phyloP scores from a whole-genome alignment of 1,140 invertebrate genomes.

The Dinothrombium tinctorium region DNA sequence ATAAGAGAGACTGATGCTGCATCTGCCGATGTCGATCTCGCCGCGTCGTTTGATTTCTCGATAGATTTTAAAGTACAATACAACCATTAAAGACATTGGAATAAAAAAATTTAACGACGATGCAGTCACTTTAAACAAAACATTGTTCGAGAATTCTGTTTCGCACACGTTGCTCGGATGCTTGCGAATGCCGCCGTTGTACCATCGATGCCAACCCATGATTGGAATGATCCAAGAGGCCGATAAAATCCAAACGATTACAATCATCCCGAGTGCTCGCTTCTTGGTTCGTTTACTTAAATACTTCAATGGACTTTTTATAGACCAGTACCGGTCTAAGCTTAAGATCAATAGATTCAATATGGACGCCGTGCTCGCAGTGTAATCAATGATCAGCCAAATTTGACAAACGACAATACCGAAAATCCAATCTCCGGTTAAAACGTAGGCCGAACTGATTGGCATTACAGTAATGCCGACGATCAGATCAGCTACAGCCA shows the following conservation, averaged over 20 bases:
- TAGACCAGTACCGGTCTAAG: conserved; percentile 28
- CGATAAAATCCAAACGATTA: conserved; percentile 27
- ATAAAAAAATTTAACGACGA: conserved; percentile 32
- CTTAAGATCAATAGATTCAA: conserved; percentile 31
- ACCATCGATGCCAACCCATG: conserved; percentile 24
- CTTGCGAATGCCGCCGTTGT: conserved; percentile 13
- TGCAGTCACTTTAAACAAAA: conserved; percentile 27
- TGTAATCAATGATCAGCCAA: conserved; percentile 32
- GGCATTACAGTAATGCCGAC: conserved; percentile 38
- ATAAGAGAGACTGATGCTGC: too few species aligned
- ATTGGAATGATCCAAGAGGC: conserved; percentile 29
- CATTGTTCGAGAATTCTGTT: conserved; percentile 30
- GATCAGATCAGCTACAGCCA: conserved; percentile 36
- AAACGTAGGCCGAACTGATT: conserved; percentile 32
- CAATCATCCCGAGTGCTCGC: conserved; percentile 29
- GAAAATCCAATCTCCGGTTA: conserved; percentile 31
- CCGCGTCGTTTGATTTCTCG: conserved; percentile 27
- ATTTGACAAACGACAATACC: conserved; percentile 28
- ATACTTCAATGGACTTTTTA: conserved; percentile 33
- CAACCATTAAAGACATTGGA: conserved; percentile 29
- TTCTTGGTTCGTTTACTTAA: conserved; percentile 31
- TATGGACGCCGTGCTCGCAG: conserved; percentile 36
- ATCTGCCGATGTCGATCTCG: conserved; percentile 20
- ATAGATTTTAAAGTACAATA: conserved; percentile 28
- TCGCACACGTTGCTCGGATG: conserved; percentile 17